phyloP scores from a whole-genome alignment of 2,888 invertebrate species.

The Acrocyrtus sp. region DNA sequence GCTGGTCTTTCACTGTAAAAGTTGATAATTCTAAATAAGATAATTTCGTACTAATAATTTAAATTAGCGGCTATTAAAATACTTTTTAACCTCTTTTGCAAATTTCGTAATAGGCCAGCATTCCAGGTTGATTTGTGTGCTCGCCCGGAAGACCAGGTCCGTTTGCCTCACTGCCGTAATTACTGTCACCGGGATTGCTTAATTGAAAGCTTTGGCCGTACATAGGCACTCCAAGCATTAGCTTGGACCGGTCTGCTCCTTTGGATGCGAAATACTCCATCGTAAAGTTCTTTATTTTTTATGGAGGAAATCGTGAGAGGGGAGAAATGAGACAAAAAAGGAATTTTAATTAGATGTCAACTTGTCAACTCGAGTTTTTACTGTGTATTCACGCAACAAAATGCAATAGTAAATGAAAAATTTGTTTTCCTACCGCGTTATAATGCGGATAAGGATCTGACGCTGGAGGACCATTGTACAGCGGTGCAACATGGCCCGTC shows the following conservation, averaged over 20 bases:
- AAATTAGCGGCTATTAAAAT: slow-evolving; percentile 12
- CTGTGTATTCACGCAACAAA: too few relatives aligned
- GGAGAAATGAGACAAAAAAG: slow-evolving; percentile 1
- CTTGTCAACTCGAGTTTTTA: not conserved
- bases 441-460: slow-evolving; percentile 56
- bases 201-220: slow-evolving; percentile 89
- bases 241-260: slow-evolving; percentile 78
- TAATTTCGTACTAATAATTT: not conserved
- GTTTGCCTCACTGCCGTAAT: slow-evolving; percentile 73
- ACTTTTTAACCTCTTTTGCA: slow-evolving; percentile 70
- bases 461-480: slow-evolving; percentile 57
- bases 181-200: slow-evolving; percentile 66
- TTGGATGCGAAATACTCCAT: slow-evolving; percentile 65
- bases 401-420: too few relatives aligned
- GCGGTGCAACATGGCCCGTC: slow-evolving; percentile 91
- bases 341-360: not conserved
- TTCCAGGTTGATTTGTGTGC: slow-evolving; percentile 85
- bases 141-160: slow-evolving; percentile 85
- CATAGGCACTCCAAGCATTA: slow-evolving; percentile 84
- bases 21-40: slow-evolving; percentile 2
- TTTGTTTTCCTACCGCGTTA: slow-evolving; percentile 55
- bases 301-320: too few relatives aligned
- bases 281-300: slow-evolving; percentile 64
- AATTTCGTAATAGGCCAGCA: slow-evolving; percentile 88
- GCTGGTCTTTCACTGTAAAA: slow-evolving; percentile 62